Base-by-base conservation (phyloP, 35 echinoderm and acorn worm genomes). In the Amphiura filiformis region DNA sequence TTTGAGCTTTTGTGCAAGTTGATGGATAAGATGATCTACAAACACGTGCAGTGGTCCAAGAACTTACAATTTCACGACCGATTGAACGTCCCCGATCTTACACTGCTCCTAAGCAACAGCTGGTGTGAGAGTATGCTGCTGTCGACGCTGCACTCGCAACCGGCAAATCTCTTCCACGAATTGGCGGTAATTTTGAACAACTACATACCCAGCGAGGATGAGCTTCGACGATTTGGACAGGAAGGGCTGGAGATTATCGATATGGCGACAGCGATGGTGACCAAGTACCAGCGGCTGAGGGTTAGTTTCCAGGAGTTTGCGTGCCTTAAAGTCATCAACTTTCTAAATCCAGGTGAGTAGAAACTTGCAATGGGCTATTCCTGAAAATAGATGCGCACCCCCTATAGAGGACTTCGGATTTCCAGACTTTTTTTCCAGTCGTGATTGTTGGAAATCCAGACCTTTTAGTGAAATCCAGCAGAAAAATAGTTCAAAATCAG, bases 1-100 rank as follows among this genome's bases (percentile, higher is more conserved):
- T 99, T 99, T 57, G 92, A 93, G 84, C 87, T 99, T 23, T 81
- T 99, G 7, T 99, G 96, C 89, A 92, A 93, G 35, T 64, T 99
- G 26, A 92, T 94, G 90, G 96, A 99, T 75, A 76, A 77, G 36
- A 85, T 94, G 49, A 89, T 99, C 37, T 87, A 94, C 56, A 35
- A 90, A 35, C 86, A 99, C 42, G 90, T 94, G 80, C 65, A 87
- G 49, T 99, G 96, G 96, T 86, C 84, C 34, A 99, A 95, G 37
- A 61, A 93, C 34, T 32, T 95, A 41, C 93, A 90, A 9, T 99
- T 95, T 65, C 56, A 83, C 20, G 57, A 65, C 1, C 89, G 81
- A 41, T 47, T 99, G 39, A 87, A 87, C 0, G 88, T 99, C 76
- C 80, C 75, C 22, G 93, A 94, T 78, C 56, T 90, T 23, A 99